Conservation (phyloP, 2,113 vertebrate species). For the Menura novaehollandiae region DNA sequence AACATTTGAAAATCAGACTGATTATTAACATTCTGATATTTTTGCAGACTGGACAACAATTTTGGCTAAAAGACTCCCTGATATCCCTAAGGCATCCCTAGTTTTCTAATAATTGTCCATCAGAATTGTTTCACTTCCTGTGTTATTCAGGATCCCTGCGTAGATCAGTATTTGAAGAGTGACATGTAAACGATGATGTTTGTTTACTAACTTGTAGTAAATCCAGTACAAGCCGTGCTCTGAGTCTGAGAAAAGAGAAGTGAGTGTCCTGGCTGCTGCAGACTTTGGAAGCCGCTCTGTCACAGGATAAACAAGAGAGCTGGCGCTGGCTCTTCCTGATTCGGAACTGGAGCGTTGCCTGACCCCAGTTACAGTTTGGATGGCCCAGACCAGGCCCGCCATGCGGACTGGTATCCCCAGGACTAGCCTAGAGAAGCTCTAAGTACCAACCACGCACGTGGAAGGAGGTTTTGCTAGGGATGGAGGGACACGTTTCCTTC, state of each 20-base stretch:
- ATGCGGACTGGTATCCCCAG: accelerated
- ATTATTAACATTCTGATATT: not conserved
- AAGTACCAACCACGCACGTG: accelerated
- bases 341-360: not conserved
- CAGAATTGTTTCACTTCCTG: not conserved
- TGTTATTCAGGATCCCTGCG: not conserved
- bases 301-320: accelerated
- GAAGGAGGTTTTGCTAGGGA: accelerated
- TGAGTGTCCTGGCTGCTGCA: not conserved
- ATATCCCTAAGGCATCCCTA: not conserved
- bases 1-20: not conserved
- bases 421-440: too few species aligned
- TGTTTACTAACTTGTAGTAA: not conserved
- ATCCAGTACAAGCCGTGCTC: not conserved
- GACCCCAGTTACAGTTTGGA: too few species aligned
- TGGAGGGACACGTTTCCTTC: not conserved
- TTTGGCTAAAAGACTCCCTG: not conserved
- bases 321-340: not conserved
- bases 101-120: not conserved
- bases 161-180: not conserved
- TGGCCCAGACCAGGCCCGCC: too few species aligned
- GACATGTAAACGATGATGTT: not conserved
- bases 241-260: not conserved
- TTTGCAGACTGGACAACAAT: not conserved
- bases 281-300: not conserved